phyloP scores from a whole-genome alignment of 1,140 invertebrate genomes.

The Hyposmocoma kahamanoa region DNA sequence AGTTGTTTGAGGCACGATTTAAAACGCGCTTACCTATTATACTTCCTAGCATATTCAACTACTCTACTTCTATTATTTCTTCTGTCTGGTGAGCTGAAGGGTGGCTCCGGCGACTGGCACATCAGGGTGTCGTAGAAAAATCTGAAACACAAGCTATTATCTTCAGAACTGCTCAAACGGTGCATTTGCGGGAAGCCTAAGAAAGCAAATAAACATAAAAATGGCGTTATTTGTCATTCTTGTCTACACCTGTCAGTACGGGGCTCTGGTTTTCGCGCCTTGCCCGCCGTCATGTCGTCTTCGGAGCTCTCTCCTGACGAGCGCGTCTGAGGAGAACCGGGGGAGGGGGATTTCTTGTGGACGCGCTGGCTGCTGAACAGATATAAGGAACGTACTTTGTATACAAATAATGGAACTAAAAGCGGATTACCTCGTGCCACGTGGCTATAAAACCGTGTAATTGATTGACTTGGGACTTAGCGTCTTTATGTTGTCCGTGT shows the following conservation, averaged over 20 bases:
- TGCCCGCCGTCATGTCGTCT: constrained; percentile 24
- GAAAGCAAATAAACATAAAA: too few relatives aligned
- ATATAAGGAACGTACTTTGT: too few relatives aligned
- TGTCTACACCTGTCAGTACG: too few relatives aligned
- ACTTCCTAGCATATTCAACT: constrained; percentile 45
- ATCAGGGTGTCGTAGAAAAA: constrained; percentile 59
- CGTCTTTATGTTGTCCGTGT: too few relatives aligned
- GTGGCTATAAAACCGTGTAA: too few relatives aligned
- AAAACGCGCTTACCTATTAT: not conserved
- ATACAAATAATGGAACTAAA: too few relatives aligned
- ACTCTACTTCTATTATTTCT: constrained; percentile 25
- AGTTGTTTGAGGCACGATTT: too few relatives aligned
- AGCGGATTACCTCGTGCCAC: too few relatives aligned
- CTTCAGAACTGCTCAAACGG: too few relatives aligned
- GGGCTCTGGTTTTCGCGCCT: not conserved
- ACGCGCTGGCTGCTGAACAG: constrained; percentile 33
- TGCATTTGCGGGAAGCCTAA: too few relatives aligned
- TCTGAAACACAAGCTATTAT: constrained; percentile 14
- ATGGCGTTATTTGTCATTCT: too few relatives aligned
- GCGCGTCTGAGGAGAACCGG: constrained; percentile 29
- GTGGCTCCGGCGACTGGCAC: constrained; percentile 41
- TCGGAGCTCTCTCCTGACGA: constrained; percentile 54
- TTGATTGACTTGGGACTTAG: too few relatives aligned
- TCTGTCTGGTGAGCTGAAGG: constrained; percentile 32
- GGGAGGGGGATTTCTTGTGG: constrained; percentile 33